Evolutionary conservation across 2,113 vertebrate genomes (phyloP).

Genomic region (Notothenia rossii): DNA sequence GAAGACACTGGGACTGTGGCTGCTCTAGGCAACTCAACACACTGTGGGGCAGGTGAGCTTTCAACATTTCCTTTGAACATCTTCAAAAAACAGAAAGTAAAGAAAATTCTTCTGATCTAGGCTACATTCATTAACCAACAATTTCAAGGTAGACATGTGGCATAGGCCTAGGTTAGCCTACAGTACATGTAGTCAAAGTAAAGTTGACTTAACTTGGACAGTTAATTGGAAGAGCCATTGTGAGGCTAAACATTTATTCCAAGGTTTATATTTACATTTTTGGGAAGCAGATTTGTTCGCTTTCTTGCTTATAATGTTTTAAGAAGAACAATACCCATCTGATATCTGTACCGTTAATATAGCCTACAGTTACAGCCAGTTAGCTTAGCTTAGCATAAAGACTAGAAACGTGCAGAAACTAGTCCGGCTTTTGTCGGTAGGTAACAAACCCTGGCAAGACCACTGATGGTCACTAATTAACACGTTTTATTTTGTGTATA

Average conservation of each 20-base stretch:
- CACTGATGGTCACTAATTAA: neutral
- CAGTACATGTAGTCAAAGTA: neutral
- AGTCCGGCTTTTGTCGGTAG: neutral
- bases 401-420: neutral
- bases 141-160: neutral
- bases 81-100: neutral
- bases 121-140: too few species aligned
- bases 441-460: neutral
- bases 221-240: neutral
- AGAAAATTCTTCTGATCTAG: neutral
- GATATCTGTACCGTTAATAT: neutral
- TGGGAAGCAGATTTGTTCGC: neutral
- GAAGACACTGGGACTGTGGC: constrained; percentile 1
- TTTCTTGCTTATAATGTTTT: neutral
- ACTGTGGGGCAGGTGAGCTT: constrained; percentile 55
- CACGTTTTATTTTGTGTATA: neutral
- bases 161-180: neutral
- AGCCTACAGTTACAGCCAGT: neutral
- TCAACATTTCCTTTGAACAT: neutral
- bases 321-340: neutral
- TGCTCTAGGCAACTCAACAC: neutral
- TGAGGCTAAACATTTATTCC: too few species aligned
- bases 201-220: neutral
- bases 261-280: neutral
- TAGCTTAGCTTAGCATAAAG: neutral